phyloP scores from a whole-genome alignment of 2,797 vertebrate genomes.

The Lutjanus campechanus region DNA sequence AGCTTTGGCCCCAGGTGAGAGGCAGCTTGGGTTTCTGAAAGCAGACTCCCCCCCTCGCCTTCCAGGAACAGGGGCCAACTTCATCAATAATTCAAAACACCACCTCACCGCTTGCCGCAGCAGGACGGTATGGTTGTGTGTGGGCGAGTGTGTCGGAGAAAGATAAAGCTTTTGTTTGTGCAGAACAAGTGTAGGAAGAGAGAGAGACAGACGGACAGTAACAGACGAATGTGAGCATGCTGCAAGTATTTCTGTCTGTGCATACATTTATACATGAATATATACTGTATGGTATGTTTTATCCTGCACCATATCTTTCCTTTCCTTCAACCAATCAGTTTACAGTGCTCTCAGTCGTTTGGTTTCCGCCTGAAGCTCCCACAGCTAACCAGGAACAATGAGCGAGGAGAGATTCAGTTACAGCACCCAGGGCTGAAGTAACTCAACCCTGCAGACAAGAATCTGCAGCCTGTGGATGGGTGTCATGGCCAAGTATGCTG shows the following conservation, averaged over 20 bases:
- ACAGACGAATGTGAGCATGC: conserved; percentile 16
- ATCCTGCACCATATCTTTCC: conserved; percentile 36
- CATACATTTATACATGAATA: conserved; percentile 10
- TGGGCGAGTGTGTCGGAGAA: conserved; percentile 63
- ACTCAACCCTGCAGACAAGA: conserved; percentile 80
- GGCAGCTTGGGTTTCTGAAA: conserved; percentile 88
- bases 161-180: conserved; percentile 76
- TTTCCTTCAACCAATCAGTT: conserved; percentile 61
- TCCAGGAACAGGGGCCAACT: conserved; percentile 85
- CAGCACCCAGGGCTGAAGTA: conserved; percentile 77
- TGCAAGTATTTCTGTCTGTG: conserved; percentile 27
- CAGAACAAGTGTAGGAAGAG: conserved; percentile 53
- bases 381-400: conserved; percentile 83
- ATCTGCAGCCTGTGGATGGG: conserved; percentile 79
- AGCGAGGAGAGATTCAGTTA: conserved; percentile 76
- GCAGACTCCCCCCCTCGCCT: conserved; percentile 81
- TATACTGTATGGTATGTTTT: conserved; percentile 10
- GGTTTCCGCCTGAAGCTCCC: conserved; percentile 75
- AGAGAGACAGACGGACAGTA: conserved; percentile 7
- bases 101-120: conserved; percentile 72
- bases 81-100: conserved; percentile 85
- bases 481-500: conserved; percentile 72
- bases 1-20: conserved; percentile 76
- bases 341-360: conserved; percentile 62
- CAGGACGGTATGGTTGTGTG: conserved; percentile 69